Conservation (phyloP, 2,797 vertebrate species). For the Nyctalus aviator region DNA sequence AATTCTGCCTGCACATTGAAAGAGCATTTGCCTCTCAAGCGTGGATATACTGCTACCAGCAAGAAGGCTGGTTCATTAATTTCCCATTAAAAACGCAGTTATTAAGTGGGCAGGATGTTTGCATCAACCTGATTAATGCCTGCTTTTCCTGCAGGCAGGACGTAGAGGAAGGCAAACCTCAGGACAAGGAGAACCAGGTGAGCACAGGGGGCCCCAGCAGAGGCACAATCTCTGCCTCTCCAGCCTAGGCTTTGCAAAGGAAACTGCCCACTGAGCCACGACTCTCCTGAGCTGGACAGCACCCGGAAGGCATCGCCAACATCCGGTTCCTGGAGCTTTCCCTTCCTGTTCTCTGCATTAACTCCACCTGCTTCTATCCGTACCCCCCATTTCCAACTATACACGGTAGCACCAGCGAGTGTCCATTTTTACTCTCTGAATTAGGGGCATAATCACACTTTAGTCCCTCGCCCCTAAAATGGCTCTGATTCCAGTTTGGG, state of each 20-base stretch:
- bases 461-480: not conserved
- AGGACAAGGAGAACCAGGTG: not conserved
- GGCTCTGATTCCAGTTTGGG: not conserved
- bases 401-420: not conserved
- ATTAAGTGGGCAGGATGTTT: not conserved
- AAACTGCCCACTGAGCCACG: not conserved
- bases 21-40: not conserved
- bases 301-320: not conserved
- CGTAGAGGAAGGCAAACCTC: not conserved
- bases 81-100: conserved; percentile 37
- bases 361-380: not conserved
- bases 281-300: fast-evolving
- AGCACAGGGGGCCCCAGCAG: not conserved
- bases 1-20: not conserved
- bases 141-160: not conserved
- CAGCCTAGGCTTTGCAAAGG: not conserved
- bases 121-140: not conserved
- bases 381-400: not conserved
- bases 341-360: not conserved
- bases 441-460: not conserved
- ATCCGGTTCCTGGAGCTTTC: not conserved
- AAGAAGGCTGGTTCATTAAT: not conserved
- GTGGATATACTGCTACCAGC: not conserved
- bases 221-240: not conserved
- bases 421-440: not conserved